Evolutionary conservation across 1,140 invertebrate species (phyloP), one percentile per base, ranked within the genome.

Genomic region (Trypoxylus dichotomus): DNA sequence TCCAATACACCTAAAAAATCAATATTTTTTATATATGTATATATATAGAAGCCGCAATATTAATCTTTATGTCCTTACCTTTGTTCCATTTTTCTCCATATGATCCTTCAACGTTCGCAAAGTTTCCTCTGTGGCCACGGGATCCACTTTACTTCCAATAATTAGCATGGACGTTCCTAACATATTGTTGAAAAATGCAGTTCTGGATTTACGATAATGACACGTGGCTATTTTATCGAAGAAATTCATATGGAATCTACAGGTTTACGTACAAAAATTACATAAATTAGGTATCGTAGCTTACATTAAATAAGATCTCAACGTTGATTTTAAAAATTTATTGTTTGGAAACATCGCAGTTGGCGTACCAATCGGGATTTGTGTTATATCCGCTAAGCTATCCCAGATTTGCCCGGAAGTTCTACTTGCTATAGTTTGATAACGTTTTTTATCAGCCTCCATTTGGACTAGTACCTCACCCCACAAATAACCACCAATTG

Each of bases 401-500:
- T 97, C 96, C 93, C 94, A 96, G 19, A 96, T 87, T 84, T 96
- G 94, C 0, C 93, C 94, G 3, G 90, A 88, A 79, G 96, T 90
- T 71, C 92, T 89, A 77, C 93, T 89, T 21, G 94, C 83, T 5
- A 96, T 85, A 15, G 89, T 89, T 77, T 89, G 86, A 83, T 95
- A 96, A 47, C 89, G 89, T 58, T 90, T 84, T 37, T 87, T 86
- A 80, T 94, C 88, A 1, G 88, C 85, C 8, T 90, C 86, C 77
- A 94, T 89, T 79, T 91, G 88, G 29, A 93, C 88, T 77, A 95
- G 89, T 41, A 92, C 89, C 86, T 97, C 95, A 6, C 94, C 94
- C 91, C 93, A 94, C 78, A 97, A 87, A 85, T 97, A 97, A n/a
- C 92, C 96, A 7, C 92, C 96, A 0, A 97, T 94, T 0, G 95